Evolutionary conservation across 2,888 invertebrate genomes (phyloP), one percentile per base, ranked within the genome.

Genomic region (Noctua comes): DNA sequence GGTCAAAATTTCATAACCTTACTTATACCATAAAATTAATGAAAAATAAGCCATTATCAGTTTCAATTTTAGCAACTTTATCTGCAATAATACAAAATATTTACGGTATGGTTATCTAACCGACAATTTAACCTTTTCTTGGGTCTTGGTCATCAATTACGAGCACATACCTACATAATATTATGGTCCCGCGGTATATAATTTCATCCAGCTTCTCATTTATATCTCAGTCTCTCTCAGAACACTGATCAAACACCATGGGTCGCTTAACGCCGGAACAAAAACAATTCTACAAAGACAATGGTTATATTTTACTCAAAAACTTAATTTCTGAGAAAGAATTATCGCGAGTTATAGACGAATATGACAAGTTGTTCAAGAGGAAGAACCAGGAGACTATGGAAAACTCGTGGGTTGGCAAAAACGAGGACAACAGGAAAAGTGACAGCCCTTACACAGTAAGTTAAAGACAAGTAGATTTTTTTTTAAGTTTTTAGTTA

Each of bases 341-440:
- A 85, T 89, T 97, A 21, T 91, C 95, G 13, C 93, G 94, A 80
- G 93, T 97, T 51, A 94, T 93, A 1, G 86, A 93, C 1, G 97
- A 97, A 79, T 97, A 97, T 86, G 95, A 97, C 86, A 92, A 95
- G 48, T 88, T 97, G 74, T 97, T 97, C 85, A 91, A 92, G 59
- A 93, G 95, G 66, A 97, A 97, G 88, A 95, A 94, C 76, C 92
- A 94, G 81, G 86, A 92, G 16, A 96, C 96, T 54, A 93, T 97
- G 88, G 97, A 97, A 87, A 95, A 97, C 48, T 95, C 97, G 0
- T 97, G 97, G 97, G 93, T 92, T 0, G 97, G 97, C 6, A 93
- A 95, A 27, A 95, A 95, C n/a, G 92, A 92, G 11, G 91, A 89
- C 11, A 88, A 93, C 69, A 91, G 94, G 83, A 90, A 90, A 62